Conservation (phyloP, 2,888 invertebrate species). For the Alcis repandata region DNA sequence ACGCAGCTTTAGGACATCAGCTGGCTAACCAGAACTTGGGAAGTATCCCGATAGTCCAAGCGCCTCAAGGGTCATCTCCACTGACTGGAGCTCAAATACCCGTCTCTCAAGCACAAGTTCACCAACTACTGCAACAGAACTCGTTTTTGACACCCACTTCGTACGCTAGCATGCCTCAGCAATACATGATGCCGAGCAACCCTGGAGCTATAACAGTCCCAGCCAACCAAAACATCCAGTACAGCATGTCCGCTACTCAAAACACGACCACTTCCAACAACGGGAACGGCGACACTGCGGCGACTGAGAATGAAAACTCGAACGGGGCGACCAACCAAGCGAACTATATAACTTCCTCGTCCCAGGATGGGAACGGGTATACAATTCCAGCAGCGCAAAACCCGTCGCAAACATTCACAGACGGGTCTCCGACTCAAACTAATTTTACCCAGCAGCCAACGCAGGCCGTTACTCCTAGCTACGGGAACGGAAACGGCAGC, state of each 20-base stretch:
- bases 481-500: slow-evolving; percentile 64
- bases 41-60: slow-evolving; percentile 78
- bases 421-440: slow-evolving; percentile 65
- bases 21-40: slow-evolving; percentile 70
- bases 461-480: slow-evolving; percentile 66
- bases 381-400: slow-evolving; percentile 62
- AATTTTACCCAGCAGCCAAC: slow-evolving; percentile 61
- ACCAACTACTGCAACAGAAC: slow-evolving; percentile 74
- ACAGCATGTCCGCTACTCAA: slow-evolving; percentile 67
- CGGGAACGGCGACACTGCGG: slow-evolving; percentile 66
- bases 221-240: slow-evolving; percentile 71
- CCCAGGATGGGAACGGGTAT: slow-evolving; percentile 71
- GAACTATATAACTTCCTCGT: slow-evolving; percentile 78
- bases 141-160: slow-evolving; percentile 75
- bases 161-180: slow-evolving; percentile 71
- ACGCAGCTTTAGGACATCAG: slow-evolving; percentile 78
- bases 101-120: slow-evolving; percentile 68
- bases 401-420: slow-evolving; percentile 66
- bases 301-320: slow-evolving; percentile 65
- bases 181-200: slow-evolving; percentile 77
- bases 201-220: slow-evolving; percentile 68
- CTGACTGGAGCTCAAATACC: slow-evolving; percentile 67
- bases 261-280: slow-evolving; percentile 61
- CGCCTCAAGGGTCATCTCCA: slow-evolving; percentile 69
- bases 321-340: slow-evolving; percentile 70